Percentiles rank a stretch among this genome's conserved stretches.
Conservation (phyloP, 2,797 vertebrate genomes). For the Salarias fasciatus region DNA sequence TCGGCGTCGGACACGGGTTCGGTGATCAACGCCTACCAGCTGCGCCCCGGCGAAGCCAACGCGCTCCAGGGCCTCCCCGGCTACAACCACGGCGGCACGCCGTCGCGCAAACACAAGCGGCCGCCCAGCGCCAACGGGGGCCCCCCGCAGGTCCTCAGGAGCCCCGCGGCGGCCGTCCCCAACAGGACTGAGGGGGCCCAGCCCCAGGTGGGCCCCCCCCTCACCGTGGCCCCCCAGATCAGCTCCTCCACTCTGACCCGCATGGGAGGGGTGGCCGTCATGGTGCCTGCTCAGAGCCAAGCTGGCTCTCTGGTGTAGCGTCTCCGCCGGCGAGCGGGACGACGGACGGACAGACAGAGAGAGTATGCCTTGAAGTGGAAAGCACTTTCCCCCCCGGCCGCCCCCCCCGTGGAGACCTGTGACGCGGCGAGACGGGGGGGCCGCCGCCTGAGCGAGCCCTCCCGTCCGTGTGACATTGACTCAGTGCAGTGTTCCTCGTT, state of each 20-base stretch:
- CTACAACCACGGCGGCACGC: conserved; percentile 74
- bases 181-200: conserved; percentile 81
- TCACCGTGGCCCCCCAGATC: conserved; percentile 55
- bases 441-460: no score
- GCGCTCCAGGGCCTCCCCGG: conserved; percentile 81
- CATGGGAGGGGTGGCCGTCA: conserved; percentile 86
- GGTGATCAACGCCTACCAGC: conserved; percentile 83
- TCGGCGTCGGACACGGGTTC: conserved; percentile 81
- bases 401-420: conserved; percentile 6
- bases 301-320: conserved; percentile 92
- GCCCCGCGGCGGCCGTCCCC: conserved; percentile 56
- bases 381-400: conserved; percentile 36
- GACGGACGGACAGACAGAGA: neutral
- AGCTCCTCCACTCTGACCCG: conserved; percentile 82
- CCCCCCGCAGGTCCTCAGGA: conserved; percentile 64
- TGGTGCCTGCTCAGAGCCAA: conserved; percentile 91
- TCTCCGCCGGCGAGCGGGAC: neutral
- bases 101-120: conserved; percentile 64
- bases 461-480: conserved; percentile 2
- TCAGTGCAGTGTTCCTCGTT: conserved; percentile 14
- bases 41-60: conserved; percentile 75
- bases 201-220: conserved; percentile 75
- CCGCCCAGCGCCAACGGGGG: conserved; percentile 61
- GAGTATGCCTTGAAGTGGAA: conserved; percentile 54
- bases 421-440: no score